These are phyloP conservation scores for Synanthedon myopaeformis DNA, from an alignment of 2,888 invertebrate genomes.

Conservation along the genomic window DNA sequence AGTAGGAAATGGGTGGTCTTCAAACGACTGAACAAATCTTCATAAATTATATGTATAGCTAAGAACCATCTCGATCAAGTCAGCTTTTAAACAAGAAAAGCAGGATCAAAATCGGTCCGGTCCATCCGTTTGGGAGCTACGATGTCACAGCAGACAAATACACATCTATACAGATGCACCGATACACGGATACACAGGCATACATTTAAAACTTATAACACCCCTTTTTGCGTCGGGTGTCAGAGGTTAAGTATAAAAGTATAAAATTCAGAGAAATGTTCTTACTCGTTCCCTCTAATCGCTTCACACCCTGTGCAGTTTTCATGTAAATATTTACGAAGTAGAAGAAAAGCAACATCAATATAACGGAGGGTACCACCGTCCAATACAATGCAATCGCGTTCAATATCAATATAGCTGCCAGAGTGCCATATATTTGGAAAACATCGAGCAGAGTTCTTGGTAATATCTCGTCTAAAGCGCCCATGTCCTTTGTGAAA, in stretches of 20 bases:
- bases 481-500: slow-evolving; percentile 88
- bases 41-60: too few species aligned
- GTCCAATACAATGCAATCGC: slow-evolving; percentile 73
- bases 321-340: slow-evolving; percentile 74
- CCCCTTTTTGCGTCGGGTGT: background rate
- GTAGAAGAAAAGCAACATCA: slow-evolving; percentile 69
- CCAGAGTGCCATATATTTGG: slow-evolving; percentile 62
- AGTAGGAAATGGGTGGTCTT: too few species aligned
- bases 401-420: slow-evolving; percentile 73
- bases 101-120: too few species aligned
- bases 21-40: too few species aligned
- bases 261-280: slow-evolving; percentile 7
- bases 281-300: slow-evolving; percentile 74
- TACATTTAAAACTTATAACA: too few species aligned
- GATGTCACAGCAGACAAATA: too few species aligned
- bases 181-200: too few species aligned
- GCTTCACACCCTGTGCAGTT: slow-evolving; percentile 77
- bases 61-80: too few species aligned
- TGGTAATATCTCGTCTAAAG: slow-evolving; percentile 82
- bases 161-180: too few species aligned
- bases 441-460: slow-evolving; percentile 76
- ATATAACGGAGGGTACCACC: slow-evolving; percentile 67
- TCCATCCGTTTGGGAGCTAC: too few species aligned
- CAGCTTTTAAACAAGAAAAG: too few species aligned
- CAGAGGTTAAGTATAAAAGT: too few species aligned